Base-by-base conservation (phyloP, 2,888 invertebrate genomes). In the Sclerodermus sp. region DNA sequence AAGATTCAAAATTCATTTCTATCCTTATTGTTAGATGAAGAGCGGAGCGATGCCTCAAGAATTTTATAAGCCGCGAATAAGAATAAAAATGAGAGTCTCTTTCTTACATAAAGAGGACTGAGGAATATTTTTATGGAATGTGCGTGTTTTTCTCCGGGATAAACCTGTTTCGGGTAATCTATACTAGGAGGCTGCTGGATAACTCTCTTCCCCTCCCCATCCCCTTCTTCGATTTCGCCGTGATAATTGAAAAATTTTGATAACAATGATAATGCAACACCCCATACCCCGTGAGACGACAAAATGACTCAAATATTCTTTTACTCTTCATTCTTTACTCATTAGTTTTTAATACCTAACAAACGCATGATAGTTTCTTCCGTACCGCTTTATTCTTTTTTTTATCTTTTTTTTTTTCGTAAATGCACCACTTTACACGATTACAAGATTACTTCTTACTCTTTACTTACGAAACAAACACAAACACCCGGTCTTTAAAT, bases 381-480 rank as follows among this genome's bases (percentile, higher is more conserved):
- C 23, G 23, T 23, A 23, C 3, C 29, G 17, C 17, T 15, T 44
- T 13, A 42, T 44, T 44, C 43, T 40, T 29, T 44, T 13, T 3
- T 36, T 31, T n/a, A 44, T 36, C 16, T 23, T 34, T 49, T n/a
- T 40, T 42, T 34, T 46, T 29, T 14, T 12, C 41, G 53, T 51
- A 42, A 55, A 59, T 46, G 23, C 23, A 49, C 39, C 47, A 37
- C 31, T 48, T 53, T 57, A 57, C 45, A 23, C 3, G 23, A 23
- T 23, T 5, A 23, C 23, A 23, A 23, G 45, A 49, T 54, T 53
- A 60, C 56, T 61, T 45, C 57, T 61, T 64, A 60, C 53, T 36
- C 55, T 60, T 70, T 62, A 65, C 57, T 68, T 64, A 69, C 64
- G 71, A 70, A 68, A 70, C 70, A 70, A 68, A 70, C 70, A 68